Conservation (phyloP, 2,113 vertebrate species). For the Nicator chloris region DNA sequence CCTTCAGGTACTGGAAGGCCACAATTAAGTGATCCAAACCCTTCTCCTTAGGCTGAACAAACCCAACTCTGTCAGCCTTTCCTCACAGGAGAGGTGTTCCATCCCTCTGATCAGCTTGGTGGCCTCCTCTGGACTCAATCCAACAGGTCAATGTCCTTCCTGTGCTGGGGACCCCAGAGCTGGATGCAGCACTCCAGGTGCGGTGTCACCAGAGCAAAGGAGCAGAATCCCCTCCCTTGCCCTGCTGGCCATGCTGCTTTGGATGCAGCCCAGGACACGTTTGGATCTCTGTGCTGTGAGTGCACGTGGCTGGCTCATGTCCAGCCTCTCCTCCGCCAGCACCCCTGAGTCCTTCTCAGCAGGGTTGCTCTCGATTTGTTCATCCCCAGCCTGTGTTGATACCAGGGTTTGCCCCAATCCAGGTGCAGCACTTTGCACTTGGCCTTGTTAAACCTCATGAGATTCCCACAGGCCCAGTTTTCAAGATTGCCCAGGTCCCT, state of each 20-base stretch:
- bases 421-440: neutral
- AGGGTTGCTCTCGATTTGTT: neutral
- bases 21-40: neutral
- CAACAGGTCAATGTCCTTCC: neutral
- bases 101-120: neutral
- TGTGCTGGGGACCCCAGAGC: neutral
- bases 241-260: neutral
- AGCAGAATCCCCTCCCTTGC: neutral
- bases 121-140: rapidly evolving
- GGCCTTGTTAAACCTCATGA: neutral
- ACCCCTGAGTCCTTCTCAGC: neutral
- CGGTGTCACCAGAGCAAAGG: neutral
- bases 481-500: neutral
- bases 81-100: neutral
- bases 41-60: neutral
- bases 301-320: neutral
- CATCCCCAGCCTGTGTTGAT: neutral
- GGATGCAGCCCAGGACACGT: neutral
- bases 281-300: neutral
- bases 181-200: neutral
- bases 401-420: neutral
- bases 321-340: neutral
- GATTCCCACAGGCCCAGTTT: neutral
- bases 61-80: neutral
- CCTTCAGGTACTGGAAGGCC: neutral